A percentile compares a stretch with the other conserved stretches of the same genome.
These are phyloP conservation scores for Bufo bufo DNA, from an alignment of 2,113 vertebrate genomes.

Conservation along the genomic window DNA sequence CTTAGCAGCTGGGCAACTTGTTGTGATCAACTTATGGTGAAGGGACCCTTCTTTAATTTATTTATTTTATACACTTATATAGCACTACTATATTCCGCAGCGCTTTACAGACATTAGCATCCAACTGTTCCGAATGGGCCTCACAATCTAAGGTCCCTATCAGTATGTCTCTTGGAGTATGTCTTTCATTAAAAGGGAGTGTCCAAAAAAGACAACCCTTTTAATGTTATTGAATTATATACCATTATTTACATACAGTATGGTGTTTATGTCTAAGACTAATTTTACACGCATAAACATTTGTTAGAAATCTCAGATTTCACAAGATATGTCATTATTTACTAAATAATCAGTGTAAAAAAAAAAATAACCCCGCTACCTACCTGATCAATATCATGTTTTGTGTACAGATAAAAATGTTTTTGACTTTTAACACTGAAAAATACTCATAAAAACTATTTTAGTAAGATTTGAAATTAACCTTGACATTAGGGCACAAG, in stretches of 20 bases:
- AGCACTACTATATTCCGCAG: too few species aligned
- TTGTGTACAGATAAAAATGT: not conserved
- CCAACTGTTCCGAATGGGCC: too few species aligned
- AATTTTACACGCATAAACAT: not conserved
- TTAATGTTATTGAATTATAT: not conserved
- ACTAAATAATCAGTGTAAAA: not conserved
- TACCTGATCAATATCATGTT: not conserved
- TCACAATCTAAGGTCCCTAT: too few species aligned
- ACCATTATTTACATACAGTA: not conserved
- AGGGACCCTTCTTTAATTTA: not conserved
- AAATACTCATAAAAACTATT: conserved; percentile 36
- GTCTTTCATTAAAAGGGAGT: not conserved
- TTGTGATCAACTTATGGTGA: not conserved
- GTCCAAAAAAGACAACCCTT: not conserved
- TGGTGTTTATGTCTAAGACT: not conserved
- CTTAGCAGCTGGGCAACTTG: not conserved
- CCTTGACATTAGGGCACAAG: conserved; percentile 78
- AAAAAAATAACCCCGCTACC: not conserved
- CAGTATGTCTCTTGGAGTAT: too few species aligned
- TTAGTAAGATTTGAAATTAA: conserved; percentile 69
- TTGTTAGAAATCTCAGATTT: too few species aligned
- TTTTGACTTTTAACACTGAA: not conserved
- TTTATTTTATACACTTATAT: too few species aligned
- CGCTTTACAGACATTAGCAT: too few species aligned
- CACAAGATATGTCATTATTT: not conserved